These are phyloP conservation scores for Sisyra terminalis DNA, from an alignment of 2,888 invertebrate genomes.

Conservation along the genomic window DNA sequence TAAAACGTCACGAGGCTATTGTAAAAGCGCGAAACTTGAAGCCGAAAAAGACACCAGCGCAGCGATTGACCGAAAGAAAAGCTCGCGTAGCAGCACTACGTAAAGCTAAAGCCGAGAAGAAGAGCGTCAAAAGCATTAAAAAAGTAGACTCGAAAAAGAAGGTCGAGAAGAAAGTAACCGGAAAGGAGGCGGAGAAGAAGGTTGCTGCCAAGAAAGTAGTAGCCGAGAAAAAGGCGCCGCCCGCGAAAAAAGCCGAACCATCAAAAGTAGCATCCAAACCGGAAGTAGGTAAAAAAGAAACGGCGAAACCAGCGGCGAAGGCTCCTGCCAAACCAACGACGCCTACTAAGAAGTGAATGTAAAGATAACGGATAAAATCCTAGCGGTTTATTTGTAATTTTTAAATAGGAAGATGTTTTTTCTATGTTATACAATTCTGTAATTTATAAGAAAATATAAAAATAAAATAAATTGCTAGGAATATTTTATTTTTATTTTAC, in stretches of 20 bases:
- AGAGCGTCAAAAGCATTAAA: constrained; percentile 21
- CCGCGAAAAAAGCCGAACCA: constrained; percentile 10
- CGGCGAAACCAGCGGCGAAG: constrained; percentile 33
- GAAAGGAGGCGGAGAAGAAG: background rate
- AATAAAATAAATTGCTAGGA: constrained; percentile 1
- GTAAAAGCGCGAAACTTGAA: constrained; percentile 34
- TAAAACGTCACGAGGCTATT: constrained; percentile 32
- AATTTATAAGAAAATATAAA: background rate
- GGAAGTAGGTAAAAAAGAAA: constrained; percentile 16
- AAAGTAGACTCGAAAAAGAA: constrained; percentile 12
- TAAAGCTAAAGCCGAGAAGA: constrained; percentile 9
- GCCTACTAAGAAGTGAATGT: constrained; percentile 22
- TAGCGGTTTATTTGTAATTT: background rate
- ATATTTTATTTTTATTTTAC: background rate
- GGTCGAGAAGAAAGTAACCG: constrained; percentile 10
- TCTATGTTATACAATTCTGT: too few relatives aligned
- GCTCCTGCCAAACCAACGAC: constrained; percentile 26
- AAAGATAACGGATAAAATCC: constrained; percentile 1
- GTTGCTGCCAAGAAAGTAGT: constrained; percentile 22
- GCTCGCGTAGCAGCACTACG: constrained; percentile 22
- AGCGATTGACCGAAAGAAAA: constrained; percentile 9
- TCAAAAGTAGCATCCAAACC: constrained; percentile 7
- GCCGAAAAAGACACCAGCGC: constrained; percentile 25
- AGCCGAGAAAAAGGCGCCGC: constrained; percentile 8
- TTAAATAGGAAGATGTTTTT: background rate